Percentiles rank a stretch among this genome's conserved stretches.
Evolutionary conservation across 2,888 invertebrate species (phyloP).

Genomic region (Stenichneumon culpator): DNA sequence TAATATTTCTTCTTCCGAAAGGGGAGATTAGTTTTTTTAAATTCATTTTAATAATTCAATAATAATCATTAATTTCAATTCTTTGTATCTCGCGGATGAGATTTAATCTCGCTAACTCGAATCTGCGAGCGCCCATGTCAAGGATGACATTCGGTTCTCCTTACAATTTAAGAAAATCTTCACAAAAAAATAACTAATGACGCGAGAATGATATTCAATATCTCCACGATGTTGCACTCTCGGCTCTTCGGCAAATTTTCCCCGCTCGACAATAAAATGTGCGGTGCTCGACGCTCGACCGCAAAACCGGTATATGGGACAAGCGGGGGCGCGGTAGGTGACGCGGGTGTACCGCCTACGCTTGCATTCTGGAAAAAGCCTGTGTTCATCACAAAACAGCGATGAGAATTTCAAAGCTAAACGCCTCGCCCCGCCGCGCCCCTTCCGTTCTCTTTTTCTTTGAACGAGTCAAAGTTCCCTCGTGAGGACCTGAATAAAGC

Average conservation of each 20-base stretch:
- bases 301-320: background rate
- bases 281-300: background rate
- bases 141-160: background rate
- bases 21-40: no score
- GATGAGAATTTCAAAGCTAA: conserved; percentile 26
- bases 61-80: no score
- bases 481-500: background rate
- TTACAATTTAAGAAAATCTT: background rate
- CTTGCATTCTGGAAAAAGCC: conserved; percentile 2
- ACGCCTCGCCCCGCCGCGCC: conserved; percentile 4
- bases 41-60: no score
- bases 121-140: no score
- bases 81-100: no score
- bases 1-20: no score
- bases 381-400: conserved; percentile 22
- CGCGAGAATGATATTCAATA: background rate
- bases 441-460: conserved; percentile 29
- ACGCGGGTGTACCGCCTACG: background rate
- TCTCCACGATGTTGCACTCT: background rate
- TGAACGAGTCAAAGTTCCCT: conserved; percentile 1
- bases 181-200: background rate
- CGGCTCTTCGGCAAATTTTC: background rate
- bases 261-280: conserved; percentile 2
- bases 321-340: background rate
- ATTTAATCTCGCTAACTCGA: no score